A percentile compares a stretch with the other conserved stretches of the same genome.
phyloP scores from a whole-genome alignment of 2,888 invertebrate species.

The Melanostoma mellinum region DNA sequence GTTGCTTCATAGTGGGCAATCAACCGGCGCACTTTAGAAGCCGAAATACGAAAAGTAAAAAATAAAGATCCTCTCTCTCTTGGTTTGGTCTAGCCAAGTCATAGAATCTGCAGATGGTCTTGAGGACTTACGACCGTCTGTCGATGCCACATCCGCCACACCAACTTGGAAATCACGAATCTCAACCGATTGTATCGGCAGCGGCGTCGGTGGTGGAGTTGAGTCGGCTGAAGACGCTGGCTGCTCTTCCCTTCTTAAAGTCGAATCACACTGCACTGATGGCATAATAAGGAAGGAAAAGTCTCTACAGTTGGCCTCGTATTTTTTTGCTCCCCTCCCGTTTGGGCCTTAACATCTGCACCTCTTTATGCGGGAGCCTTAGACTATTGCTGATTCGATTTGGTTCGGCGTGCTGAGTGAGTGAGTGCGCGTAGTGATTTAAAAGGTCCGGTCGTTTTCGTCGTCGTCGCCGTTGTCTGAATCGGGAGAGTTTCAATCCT shows the following conservation, averaged over 20 bases:
- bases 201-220: background rate
- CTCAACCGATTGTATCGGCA: constrained; percentile 54
- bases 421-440: constrained; percentile 70
- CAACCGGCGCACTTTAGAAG: constrained; percentile 62
- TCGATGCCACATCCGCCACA: constrained; percentile 60
- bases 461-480: background rate
- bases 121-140: constrained; percentile 56
- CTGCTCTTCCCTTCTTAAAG: background rate
- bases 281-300: constrained; percentile 70
- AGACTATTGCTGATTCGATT: constrained; percentile 47
- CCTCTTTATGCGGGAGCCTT: constrained; percentile 68
- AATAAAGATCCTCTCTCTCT: background rate
- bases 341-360: constrained; percentile 59
- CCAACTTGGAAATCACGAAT: constrained; percentile 66
- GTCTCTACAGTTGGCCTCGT: constrained; percentile 53
- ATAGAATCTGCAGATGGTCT: constrained; percentile 56
- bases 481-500: constrained; percentile 57
- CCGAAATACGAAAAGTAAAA: constrained; percentile 3
- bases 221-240: constrained; percentile 1
- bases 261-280: constrained; percentile 58
- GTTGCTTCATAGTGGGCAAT: constrained; percentile 66
- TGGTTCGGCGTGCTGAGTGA: constrained; percentile 56
- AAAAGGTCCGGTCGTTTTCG: constrained; percentile 62
- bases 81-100: constrained; percentile 31
- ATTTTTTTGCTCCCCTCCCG: constrained; percentile 35